Evolutionary conservation across 2,888 invertebrate genomes (phyloP).

Genomic region (Nemurella pictetii): DNA sequence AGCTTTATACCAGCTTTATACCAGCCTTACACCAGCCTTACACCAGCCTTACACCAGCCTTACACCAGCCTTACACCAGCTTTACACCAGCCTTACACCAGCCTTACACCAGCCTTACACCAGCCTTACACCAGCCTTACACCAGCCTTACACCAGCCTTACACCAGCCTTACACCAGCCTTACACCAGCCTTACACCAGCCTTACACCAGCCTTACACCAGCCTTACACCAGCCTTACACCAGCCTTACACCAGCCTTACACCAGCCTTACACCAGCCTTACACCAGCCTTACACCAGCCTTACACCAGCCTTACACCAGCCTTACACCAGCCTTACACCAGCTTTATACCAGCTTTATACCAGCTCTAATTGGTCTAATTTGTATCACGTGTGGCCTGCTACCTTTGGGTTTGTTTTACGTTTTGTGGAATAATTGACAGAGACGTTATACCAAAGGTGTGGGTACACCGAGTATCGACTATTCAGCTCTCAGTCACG

Average conservation of each 20-base stretch:
- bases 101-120: neutral
- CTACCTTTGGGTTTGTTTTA: neutral
- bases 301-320: neutral
- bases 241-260: neutral
- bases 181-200: neutral
- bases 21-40: neutral
- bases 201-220: neutral
- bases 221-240: neutral
- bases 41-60: neutral
- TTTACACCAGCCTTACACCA: neutral
- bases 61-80: neutral
- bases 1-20: neutral
- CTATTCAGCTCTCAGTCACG: neutral
- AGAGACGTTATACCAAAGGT: neutral
- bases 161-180: neutral
- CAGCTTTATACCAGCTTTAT: neutral
- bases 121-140: neutral
- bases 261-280: neutral
- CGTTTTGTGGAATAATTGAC: neutral
- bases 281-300: neutral
- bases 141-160: neutral
- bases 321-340: neutral
- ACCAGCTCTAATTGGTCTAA: conserved; percentile 24
- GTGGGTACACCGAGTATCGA: too few species aligned
- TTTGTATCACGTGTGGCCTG: conserved; percentile 16